Evolutionary conservation across 1,140 invertebrate species (phyloP).

Genomic region (Drosophila nebulosa): DNA sequence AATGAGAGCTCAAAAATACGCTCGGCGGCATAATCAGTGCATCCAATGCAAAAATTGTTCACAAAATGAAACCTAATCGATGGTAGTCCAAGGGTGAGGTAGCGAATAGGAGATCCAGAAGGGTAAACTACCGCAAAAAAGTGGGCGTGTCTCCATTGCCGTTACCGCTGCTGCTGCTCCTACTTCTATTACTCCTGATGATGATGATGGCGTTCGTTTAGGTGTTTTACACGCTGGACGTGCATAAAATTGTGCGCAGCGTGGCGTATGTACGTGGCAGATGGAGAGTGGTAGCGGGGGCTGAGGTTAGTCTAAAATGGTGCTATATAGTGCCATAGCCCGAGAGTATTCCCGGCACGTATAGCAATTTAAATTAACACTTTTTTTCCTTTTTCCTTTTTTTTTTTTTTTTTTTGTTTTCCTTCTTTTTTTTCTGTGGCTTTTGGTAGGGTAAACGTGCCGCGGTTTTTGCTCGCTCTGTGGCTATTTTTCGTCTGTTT

Average conservation of each 20-base stretch:
- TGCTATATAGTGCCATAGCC: conserved; percentile 15
- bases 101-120: conserved; percentile 20
- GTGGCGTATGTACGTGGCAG: conserved; percentile 53
- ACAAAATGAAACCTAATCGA: conserved; percentile 78
- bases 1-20: conserved; percentile 20
- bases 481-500: conserved; percentile 42
- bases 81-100: neutral
- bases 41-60: conserved; percentile 68
- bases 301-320: neutral
- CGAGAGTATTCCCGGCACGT: conserved; percentile 60
- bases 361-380: conserved; percentile 78
- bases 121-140: conserved; percentile 22
- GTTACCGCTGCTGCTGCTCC: neutral
- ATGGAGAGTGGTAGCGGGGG: conserved; percentile 1
- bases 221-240: conserved; percentile 78
- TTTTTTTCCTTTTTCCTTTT: conserved; percentile 56
- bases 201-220: conserved; percentile 56
- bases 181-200: neutral
- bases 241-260: conserved; percentile 72
- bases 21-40: conserved; percentile 63
- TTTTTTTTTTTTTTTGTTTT: conserved; percentile 20
- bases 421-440: conserved; percentile 19
- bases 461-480: conserved; percentile 50
- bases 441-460: conserved; percentile 58
- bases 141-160: conserved; percentile 8